Conservation (phyloP, 1,140 invertebrate species). For the Zaprionus lachaisei region DNA sequence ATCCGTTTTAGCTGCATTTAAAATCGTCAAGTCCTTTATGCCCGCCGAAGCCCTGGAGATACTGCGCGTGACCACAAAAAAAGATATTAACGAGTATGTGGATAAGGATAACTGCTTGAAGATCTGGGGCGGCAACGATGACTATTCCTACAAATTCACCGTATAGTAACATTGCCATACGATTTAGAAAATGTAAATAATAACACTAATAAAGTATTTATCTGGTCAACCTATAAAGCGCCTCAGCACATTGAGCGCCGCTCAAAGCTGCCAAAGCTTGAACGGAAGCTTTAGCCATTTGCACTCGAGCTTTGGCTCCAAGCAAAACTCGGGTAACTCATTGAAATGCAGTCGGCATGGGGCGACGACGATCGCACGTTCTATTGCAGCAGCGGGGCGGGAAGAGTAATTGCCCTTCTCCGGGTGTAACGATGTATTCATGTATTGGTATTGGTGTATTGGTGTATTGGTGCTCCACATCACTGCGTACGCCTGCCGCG, state of each 20-base stretch:
- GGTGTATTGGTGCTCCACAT: conserved; percentile 65
- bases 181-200: conserved; percentile 61
- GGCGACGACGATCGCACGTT: conserved; percentile 58
- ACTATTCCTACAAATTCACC: conserved; percentile 85
- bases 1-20: conserved; percentile 91
- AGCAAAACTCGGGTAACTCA: conserved; percentile 27
- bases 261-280: conserved; percentile 18
- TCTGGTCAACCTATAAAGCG: background rate
- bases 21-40: conserved; percentile 94
- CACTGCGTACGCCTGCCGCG: conserved; percentile 54
- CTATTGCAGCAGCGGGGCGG: conserved; percentile 49
- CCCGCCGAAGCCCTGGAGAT: conserved; percentile 94
- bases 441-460: background rate
- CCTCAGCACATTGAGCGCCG: background rate
- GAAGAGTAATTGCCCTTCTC: conserved; percentile 40
- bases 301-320: conserved; percentile 34
- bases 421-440: conserved; percentile 16
- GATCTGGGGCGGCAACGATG: conserved; percentile 93
- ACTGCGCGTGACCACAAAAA: conserved; percentile 94
- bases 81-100: conserved; percentile 91
- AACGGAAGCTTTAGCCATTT: conserved; percentile 6
- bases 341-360: conserved; percentile 60
- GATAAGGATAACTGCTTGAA: conserved; percentile 90
- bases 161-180: conserved; percentile 11
- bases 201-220: conserved; percentile 47